Conservation (phyloP, 2,797 vertebrate genomes). For the Pipistrellus pipistrellus region DNA sequence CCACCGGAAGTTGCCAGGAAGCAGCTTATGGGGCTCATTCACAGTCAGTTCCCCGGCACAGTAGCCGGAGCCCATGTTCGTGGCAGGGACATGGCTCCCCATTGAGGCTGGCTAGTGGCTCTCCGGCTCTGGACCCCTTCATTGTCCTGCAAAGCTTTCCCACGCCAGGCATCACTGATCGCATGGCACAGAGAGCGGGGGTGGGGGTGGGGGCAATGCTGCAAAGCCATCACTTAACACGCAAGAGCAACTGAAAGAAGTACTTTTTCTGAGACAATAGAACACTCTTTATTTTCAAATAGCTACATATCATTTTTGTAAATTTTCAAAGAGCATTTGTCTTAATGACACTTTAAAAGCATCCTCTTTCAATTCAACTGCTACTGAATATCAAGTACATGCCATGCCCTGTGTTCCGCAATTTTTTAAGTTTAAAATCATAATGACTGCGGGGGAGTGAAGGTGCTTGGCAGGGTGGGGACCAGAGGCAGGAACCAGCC, state of each 20-base stretch:
- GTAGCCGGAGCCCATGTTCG: not conserved
- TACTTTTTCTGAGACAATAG: conserved; percentile 38
- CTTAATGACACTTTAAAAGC: conserved; percentile 70
- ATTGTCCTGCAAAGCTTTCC: not conserved
- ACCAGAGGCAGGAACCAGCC: not conserved
- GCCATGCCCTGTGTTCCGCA: not conserved
- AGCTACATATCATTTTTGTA: conserved; percentile 46
- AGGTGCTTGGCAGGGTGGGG: not conserved
- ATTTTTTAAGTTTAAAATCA: conserved; percentile 31
- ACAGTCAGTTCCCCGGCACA: not conserved
- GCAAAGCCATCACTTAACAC: not conserved
- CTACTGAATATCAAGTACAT: conserved; percentile 14
- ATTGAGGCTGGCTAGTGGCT: not conserved
- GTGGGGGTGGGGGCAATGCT: not conserved
- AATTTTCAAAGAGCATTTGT: conserved; percentile 52
- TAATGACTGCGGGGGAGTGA: not conserved
- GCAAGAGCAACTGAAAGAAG: not conserved
- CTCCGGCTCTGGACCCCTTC: not conserved
- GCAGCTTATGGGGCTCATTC: not conserved
- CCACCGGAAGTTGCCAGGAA: not conserved
- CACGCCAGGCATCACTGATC: fast-evolving
- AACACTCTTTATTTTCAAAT: conserved; percentile 60
- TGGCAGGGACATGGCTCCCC: not conserved
- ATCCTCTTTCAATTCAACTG: conserved; percentile 41
- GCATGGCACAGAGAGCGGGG: not conserved